Conservation (phyloP, 2,113 vertebrate species). For the Anseranas semipalmata region DNA sequence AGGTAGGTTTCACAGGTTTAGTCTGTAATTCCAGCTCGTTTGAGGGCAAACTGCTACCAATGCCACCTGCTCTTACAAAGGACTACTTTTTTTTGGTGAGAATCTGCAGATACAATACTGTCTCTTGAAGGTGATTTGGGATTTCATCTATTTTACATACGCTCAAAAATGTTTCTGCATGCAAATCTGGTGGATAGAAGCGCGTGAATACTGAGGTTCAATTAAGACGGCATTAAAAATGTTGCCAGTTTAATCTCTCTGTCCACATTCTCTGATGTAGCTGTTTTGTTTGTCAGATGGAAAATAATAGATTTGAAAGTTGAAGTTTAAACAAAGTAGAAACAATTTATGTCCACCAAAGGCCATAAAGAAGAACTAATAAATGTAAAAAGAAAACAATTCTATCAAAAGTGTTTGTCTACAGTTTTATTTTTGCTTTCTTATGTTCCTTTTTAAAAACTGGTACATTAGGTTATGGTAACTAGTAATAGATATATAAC, state of each 20-base stretch:
- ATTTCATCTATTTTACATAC: not conserved
- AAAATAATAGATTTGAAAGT: not conserved
- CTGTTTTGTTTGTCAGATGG: not conserved
- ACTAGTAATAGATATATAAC: not conserved
- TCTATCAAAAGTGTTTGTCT: not conserved
- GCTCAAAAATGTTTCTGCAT: not conserved
- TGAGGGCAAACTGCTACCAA: not conserved
- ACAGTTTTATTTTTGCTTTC: not conserved
- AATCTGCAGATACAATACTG: not conserved
- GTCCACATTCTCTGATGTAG: not conserved
- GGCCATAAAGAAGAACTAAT: not conserved
- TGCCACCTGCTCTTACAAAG: not conserved
- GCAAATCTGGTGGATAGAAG: not conserved
- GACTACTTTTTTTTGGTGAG: not conserved
- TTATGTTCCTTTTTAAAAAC: not conserved
- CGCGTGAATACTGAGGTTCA: not conserved
- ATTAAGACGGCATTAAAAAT: not conserved
- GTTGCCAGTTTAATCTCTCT: not conserved
- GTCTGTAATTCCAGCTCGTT: rapidly evolving
- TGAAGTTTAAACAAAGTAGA: not conserved
- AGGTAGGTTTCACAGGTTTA: no score
- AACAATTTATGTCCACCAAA: not conserved
- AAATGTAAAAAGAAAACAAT: not conserved
- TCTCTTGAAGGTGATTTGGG: not conserved
- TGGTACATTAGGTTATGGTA: not conserved